These are phyloP conservation scores for Chaunax sp. DNA, from an alignment of 2,797 vertebrate genomes.

Conservation along the genomic window DNA sequence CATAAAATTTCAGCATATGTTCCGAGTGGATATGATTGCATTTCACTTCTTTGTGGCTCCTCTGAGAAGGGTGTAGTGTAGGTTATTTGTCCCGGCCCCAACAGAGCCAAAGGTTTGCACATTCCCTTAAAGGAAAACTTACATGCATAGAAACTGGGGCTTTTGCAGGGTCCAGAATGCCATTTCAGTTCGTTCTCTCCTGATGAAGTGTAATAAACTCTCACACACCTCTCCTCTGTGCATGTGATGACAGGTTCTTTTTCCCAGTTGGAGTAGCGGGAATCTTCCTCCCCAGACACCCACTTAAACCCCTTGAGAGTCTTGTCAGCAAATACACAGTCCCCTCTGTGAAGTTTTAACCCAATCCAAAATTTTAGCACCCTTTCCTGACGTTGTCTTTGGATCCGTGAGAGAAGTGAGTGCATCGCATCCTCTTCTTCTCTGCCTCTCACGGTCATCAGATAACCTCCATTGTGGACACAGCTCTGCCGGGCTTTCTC, in stretches of 20 bases:
- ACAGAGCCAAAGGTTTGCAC: constrained; percentile 74
- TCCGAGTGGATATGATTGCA: constrained; percentile 70
- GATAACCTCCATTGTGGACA: constrained; percentile 72
- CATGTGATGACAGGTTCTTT: constrained; percentile 76
- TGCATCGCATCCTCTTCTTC: constrained; percentile 63
- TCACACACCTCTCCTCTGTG: constrained; percentile 75
- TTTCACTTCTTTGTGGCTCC: constrained; percentile 38
- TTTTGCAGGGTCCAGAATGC: constrained; percentile 68
- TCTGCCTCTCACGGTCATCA: constrained; percentile 73
- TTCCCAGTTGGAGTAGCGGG: constrained; percentile 80
- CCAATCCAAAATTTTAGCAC: constrained; percentile 76
- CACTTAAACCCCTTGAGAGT: constrained; percentile 79
- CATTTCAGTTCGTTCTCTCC: constrained; percentile 64
- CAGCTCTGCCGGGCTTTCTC: constrained; percentile 62
- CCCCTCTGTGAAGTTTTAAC: constrained; percentile 59
- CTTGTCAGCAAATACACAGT: constrained; percentile 50
- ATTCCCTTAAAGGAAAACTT: constrained; percentile 80
- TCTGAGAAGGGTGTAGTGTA: constrained; percentile 75
- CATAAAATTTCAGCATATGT: constrained; percentile 72
- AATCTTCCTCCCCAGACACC: constrained; percentile 59
- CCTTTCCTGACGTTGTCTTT: constrained; percentile 1
- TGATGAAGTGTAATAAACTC: constrained; percentile 28
- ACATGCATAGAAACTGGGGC: constrained; percentile 63
- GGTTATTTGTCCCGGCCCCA: constrained; percentile 58
- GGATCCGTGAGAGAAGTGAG: constrained; percentile 51